Evolutionary conservation across 2,888 invertebrate species (phyloP), one percentile per base, ranked within the genome.

Genomic region (Eugnorisma glareosa): DNA sequence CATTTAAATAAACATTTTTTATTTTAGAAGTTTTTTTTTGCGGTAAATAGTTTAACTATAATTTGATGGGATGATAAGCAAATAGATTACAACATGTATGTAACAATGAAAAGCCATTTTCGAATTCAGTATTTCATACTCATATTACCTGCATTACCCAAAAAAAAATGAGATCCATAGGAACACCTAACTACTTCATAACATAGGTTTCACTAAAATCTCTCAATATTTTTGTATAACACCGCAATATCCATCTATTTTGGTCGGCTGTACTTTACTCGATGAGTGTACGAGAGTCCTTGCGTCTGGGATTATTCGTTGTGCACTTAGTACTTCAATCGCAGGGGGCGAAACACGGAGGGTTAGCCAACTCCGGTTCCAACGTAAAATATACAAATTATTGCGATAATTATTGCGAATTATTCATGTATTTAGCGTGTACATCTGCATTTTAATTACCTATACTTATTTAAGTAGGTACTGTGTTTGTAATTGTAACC

Each of bases 281-380:
- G 15, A 1, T 76, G 86, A 83, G 40, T 83, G 91, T 94, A 91
- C 91, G 35, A 69, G 73, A 80, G 74, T 69, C 81, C 73, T 86
- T 83, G 85, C 74, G 85, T 77, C 83, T 88, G 86, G 92, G 93
- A 93, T 93, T 93, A 93, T 90, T 90, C 90, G 90, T 85, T 85
- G 90, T 92, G 93, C 93, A 94, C 93, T 94, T 92, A 93, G 93
- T 90, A 86, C 88, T 86, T 90, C 91, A 91, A 91, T 91, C 90
- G 91, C 88, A 82, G 84, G 82, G 86, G 86, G 86, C 80, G 82
- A 69, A 51, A 28, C 28, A 61, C 73, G 71, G 79, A 75, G 85
- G 87, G 75, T 78, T 79, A 67, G 68, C 75, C 70, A 51, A 37
- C 73, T 63, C 61, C 85, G 78, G 78, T 81, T 81, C 85, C 84